These are phyloP conservation scores for Sinocyclocheilus anshuiensis DNA, from an alignment of 2,113 vertebrate species.

Conservation along the genomic window DNA sequence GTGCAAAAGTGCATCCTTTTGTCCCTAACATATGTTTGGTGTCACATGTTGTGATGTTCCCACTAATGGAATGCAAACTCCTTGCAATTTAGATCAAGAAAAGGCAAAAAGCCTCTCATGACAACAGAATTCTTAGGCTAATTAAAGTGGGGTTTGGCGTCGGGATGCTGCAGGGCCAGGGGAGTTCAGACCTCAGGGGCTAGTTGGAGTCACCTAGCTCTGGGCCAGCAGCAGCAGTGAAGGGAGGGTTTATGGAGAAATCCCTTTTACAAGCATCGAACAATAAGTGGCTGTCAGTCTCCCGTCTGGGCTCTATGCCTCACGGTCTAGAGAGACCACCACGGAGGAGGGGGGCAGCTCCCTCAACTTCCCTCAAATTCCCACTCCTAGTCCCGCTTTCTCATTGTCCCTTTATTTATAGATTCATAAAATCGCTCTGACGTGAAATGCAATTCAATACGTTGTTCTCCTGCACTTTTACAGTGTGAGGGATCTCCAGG, in stretches of 20 bases:
- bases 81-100: background rate
- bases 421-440: constrained; percentile 57
- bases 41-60: background rate
- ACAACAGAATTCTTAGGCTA: constrained; percentile 10
- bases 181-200: constrained; percentile 51
- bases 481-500: constrained; percentile 56
- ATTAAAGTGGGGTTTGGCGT: constrained; percentile 57
- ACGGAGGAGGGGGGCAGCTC: constrained; percentile 26
- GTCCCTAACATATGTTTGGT: background rate
- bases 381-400: constrained; percentile 34
- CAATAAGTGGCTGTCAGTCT: constrained; percentile 62
- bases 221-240: constrained; percentile 40
- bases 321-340: constrained; percentile 48
- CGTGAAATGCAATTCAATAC: constrained; percentile 61
- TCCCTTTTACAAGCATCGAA: constrained; percentile 59
- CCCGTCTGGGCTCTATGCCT: constrained; percentile 48
- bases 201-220: constrained; percentile 44
- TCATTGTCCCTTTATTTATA: constrained; percentile 60
- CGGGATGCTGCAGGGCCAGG: constrained; percentile 55
- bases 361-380: constrained; percentile 33
- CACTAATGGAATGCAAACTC: constrained; percentile 11
- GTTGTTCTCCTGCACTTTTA: constrained; percentile 48
- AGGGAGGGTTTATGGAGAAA: constrained; percentile 41
- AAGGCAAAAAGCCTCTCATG: constrained; percentile 27
- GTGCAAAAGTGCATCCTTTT: background rate